phyloP scores from a whole-genome alignment of 2,888 invertebrate genomes.

The Volucella zonaria region DNA sequence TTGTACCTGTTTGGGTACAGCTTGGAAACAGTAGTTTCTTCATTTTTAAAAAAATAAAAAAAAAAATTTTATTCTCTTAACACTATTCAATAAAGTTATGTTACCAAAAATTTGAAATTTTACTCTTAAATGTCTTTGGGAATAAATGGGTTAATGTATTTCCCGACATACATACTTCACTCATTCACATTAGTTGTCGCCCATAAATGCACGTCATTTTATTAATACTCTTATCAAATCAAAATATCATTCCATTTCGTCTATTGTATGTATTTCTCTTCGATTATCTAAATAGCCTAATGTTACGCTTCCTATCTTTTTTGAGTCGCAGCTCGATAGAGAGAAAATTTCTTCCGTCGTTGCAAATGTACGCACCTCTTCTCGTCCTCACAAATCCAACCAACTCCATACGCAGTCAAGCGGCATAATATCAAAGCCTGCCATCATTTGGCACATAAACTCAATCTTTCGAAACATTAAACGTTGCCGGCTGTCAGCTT shows the following conservation, averaged over 20 bases:
- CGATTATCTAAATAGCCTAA: constrained; percentile 52
- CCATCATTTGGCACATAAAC: constrained; percentile 78
- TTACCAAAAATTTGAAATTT: no score
- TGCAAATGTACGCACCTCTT: constrained; percentile 7
- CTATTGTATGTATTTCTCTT: constrained; percentile 43
- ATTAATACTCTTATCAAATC: constrained; percentile 71
- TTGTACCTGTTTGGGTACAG: no score
- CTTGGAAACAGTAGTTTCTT: no score
- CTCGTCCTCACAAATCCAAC: constrained; percentile 29
- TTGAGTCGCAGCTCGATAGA: constrained; percentile 53
- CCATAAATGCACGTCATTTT: constrained; percentile 70
- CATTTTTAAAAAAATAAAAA: no score
- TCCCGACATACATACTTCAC: constrained; percentile 66
- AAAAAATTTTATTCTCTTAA: no score
- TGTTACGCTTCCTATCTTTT: constrained; percentile 61
- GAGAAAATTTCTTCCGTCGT: constrained; percentile 31
- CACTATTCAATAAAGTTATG: no score
- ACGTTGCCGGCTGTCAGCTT: constrained; percentile 81
- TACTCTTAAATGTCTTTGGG: no score
- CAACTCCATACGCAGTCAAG: constrained; percentile 47
- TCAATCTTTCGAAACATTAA: constrained; percentile 78
- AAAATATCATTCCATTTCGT: constrained; percentile 64
- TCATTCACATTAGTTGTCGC: constrained; percentile 63
- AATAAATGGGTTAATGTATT: constrained; percentile 66
- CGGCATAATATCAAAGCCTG: constrained; percentile 74